phyloP scores from a whole-genome alignment of 2,888 invertebrate species.

The Archaeoteleia sp. region DNA sequence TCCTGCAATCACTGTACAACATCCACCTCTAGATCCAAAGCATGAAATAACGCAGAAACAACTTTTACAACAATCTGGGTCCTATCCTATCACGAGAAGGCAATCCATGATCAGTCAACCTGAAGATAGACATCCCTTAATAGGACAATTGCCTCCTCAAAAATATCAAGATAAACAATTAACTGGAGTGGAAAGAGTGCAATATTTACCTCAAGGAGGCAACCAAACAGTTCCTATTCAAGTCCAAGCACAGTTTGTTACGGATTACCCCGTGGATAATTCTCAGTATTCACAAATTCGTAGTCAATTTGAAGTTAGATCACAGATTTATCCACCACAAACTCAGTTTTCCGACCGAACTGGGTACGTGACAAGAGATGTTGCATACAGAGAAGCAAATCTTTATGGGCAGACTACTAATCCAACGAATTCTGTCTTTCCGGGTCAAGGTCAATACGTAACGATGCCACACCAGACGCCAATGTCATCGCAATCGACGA shows the following conservation, averaged over 20 bases:
- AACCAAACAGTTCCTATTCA: conserved; percentile 69
- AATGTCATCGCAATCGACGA: conserved; percentile 66
- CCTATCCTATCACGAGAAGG: conserved; percentile 58
- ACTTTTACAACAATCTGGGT: conserved; percentile 23
- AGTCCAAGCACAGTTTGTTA: conserved; percentile 67
- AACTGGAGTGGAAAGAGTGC: conserved; percentile 58
- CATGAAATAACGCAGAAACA: conserved; percentile 9
- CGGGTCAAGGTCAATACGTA: conserved; percentile 67
- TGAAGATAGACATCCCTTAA: conserved; percentile 65
- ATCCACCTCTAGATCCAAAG: conserved; percentile 21
- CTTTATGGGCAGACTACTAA: conserved; percentile 62
- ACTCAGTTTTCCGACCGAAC: conserved; percentile 65
- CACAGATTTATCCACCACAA: conserved; percentile 66
- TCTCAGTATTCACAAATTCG: conserved; percentile 68
- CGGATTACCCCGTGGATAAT: conserved; percentile 64
- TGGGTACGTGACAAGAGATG: conserved; percentile 69
- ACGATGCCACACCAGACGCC: conserved; percentile 66
- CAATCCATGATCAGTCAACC: conserved; percentile 60
- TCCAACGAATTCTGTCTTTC: conserved; percentile 61
- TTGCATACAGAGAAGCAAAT: conserved; percentile 64
- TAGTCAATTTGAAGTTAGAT: conserved; percentile 65
- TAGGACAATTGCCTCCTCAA: conserved; percentile 63
- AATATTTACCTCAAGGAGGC: conserved; percentile 67
- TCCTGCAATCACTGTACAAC: conserved; percentile 30
- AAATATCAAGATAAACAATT: conserved; percentile 63